phyloP scores from a whole-genome alignment of 2,113 vertebrate species.

The Tupaia chinensis region DNA sequence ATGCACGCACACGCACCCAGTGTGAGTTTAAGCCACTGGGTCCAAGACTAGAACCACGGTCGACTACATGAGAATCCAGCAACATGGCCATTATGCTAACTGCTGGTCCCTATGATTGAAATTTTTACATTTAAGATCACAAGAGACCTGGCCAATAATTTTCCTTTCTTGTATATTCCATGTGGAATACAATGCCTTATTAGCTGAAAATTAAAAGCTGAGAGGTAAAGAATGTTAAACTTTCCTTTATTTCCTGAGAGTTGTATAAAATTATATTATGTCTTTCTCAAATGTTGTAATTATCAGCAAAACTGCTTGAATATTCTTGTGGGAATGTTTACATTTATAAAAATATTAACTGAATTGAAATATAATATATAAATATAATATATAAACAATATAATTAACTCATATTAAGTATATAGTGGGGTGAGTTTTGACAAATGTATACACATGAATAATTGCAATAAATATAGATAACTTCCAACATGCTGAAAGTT shows the following conservation, averaged over 20 bases:
- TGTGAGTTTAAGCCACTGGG: too few species aligned
- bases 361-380: not conserved
- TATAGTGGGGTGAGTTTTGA: not conserved
- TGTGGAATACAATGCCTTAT: not conserved
- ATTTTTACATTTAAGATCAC: not conserved
- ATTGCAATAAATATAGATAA: too few species aligned
- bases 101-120: not conserved
- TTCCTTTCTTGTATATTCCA: not conserved
- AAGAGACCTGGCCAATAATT: not conserved
- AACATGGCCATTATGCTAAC: too few species aligned
- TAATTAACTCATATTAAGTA: not conserved
- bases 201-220: not conserved
- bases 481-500: not conserved
- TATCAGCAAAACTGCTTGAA: not conserved
- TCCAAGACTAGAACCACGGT: too few species aligned
- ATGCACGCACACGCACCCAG: too few species aligned
- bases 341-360: not conserved
- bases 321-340: not conserved
- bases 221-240: not conserved
- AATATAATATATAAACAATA: not conserved
- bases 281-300: not conserved
- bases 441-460: not conserved
- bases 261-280: not conserved
- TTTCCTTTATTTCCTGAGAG: not conserved
- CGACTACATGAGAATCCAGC: too few species aligned